A percentile compares a stretch with the other conserved stretches of the same genome.
Evolutionary conservation across 2,888 invertebrate genomes (phyloP).

Genomic region (Ectropis crepuscularia): DNA sequence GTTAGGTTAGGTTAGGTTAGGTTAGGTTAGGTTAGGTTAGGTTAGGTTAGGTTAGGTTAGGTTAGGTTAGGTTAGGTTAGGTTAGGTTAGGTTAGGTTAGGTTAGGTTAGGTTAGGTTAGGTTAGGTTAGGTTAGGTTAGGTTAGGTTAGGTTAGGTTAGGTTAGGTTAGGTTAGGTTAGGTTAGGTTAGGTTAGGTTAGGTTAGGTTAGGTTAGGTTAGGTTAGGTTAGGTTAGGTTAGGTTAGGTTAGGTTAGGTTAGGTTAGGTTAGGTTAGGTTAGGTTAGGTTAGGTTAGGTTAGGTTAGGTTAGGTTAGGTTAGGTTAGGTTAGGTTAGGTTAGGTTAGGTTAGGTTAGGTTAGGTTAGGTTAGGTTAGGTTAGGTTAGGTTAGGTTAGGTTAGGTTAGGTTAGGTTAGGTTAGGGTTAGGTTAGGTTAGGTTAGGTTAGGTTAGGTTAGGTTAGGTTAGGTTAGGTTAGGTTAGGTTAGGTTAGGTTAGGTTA

Average conservation of each 20-base stretch:
- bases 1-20: constrained; percentile 15
- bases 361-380: constrained; percentile 16
- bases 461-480: no score
- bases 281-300: constrained; percentile 24
- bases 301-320: constrained; percentile 30
- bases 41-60: constrained; percentile 26
- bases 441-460: constrained; percentile 30
- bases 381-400: constrained; percentile 16
- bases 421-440: constrained; percentile 23
- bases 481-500: no score
- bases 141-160: constrained; percentile 23
- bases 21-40: constrained; percentile 25
- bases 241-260: constrained; percentile 26
- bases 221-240: constrained; percentile 13
- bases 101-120: constrained; percentile 32
- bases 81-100: constrained; percentile 27
- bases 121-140: constrained; percentile 32
- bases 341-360: constrained; percentile 16
- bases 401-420: constrained; percentile 11
- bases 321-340: constrained; percentile 13
- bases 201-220: constrained; percentile 2
- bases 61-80: constrained; percentile 30
- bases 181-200: constrained; percentile 30
- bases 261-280: constrained; percentile 24
- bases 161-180: constrained; percentile 14